Percentiles rank a stretch among this genome's conserved stretches.
These are phyloP conservation scores for Drosophila varians DNA, from an alignment of 1,140 invertebrate species.

Conservation along the genomic window DNA sequence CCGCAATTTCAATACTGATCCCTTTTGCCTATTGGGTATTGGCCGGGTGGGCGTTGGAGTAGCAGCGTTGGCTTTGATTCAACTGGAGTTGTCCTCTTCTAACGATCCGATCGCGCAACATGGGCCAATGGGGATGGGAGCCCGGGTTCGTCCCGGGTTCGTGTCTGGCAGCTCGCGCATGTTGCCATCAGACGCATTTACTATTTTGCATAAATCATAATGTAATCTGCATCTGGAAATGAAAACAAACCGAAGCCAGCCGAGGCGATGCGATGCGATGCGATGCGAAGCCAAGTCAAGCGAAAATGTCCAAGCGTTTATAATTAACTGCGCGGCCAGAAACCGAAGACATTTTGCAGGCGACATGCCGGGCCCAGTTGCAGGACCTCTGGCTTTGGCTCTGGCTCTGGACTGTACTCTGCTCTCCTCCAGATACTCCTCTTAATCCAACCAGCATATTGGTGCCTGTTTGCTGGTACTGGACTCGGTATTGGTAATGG, in stretches of 20 bases:
- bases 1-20: background rate
- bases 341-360: slow-evolving; percentile 73
- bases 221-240: slow-evolving; percentile 83
- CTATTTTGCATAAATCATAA: slow-evolving; percentile 84
- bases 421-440: slow-evolving; percentile 24
- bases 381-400: slow-evolving; percentile 54
- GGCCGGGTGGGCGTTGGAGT: background rate
- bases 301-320: slow-evolving; percentile 83
- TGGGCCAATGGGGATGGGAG: slow-evolving; percentile 18
- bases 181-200: slow-evolving; percentile 83
- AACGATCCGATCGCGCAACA: slow-evolving; percentile 28
- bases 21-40: slow-evolving; percentile 6
- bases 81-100: background rate
- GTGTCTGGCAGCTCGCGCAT: slow-evolving; percentile 63
- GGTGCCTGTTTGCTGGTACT: background rate
- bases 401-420: too few species aligned
- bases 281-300: slow-evolving; percentile 34
- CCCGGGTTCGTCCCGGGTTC: slow-evolving; percentile 14
- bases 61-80: background rate
- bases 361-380: slow-evolving; percentile 70
- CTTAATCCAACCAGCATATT: slow-evolving; percentile 42
- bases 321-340: slow-evolving; percentile 81
- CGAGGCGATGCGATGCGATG: slow-evolving; percentile 7
- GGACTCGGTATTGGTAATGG: background rate
- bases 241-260: slow-evolving; percentile 67